Conservation (phyloP, 2,113 vertebrate species). For the Oncorhynchus masou region DNA sequence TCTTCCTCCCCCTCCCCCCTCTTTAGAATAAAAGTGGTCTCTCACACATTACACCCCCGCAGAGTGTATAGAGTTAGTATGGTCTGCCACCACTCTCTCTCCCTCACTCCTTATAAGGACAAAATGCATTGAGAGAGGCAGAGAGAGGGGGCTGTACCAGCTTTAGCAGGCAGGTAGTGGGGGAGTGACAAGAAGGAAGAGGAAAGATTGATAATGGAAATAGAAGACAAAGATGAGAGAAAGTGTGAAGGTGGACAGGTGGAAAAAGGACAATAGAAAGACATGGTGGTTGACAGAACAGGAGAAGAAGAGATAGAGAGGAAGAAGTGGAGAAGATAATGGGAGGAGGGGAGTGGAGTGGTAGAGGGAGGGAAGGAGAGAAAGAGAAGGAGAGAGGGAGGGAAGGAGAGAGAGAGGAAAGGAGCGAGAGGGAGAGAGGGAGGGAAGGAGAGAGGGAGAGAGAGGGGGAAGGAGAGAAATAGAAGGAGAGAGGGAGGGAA, state of each 20-base stretch:
- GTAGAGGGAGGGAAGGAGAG: neutral
- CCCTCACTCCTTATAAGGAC: slow-evolving; percentile 81
- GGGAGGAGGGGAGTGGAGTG: neutral
- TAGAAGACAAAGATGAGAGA: no score
- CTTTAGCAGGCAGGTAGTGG: slow-evolving; percentile 65
- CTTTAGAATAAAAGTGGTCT: neutral
- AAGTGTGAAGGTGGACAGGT: no score
- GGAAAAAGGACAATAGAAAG: no score
- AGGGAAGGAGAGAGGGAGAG: slow-evolving; percentile 57
- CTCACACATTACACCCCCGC: slow-evolving; percentile 57
- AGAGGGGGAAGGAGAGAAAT: slow-evolving; percentile 18
- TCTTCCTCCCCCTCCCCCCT: slow-evolving; percentile 29
- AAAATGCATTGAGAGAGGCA: slow-evolving; percentile 78
- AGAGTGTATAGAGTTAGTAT: slow-evolving; percentile 64
- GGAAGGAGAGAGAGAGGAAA: no score
- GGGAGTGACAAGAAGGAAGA: slow-evolving; percentile 32
- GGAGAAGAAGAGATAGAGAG: slow-evolving; percentile 30
- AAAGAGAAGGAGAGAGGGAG: no score
- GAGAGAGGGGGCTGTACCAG: slow-evolving; percentile 66
- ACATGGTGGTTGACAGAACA: no score
- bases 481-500: slow-evolving; percentile 47
- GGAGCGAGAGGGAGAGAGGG: no score
- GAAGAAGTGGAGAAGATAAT: neutral
- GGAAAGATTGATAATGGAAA: no score
- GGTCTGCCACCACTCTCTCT: slow-evolving; percentile 66